Evolutionary conservation across 1,140 invertebrate species (phyloP), one percentile per base, ranked within the genome.

Genomic region (Coenobita brevimanus): DNA sequence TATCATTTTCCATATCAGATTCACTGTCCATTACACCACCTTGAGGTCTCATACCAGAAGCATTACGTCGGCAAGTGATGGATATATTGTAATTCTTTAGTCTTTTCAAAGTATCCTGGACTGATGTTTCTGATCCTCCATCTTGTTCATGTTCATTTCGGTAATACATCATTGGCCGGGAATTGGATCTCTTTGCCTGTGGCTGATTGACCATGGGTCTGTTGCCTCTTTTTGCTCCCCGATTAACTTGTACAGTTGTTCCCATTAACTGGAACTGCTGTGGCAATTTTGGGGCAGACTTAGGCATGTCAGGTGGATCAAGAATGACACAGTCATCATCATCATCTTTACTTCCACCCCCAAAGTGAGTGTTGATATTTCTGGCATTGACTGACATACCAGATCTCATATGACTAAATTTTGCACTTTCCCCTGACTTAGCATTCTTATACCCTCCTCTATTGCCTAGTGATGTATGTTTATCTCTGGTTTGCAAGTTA

Each of bases 261-360:
- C 89, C 89, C 89, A 90, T 90, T 43, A 90, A 84, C 75, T 90
- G 89, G 67, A 90, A 90, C 38, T 90, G 89, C 57, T 90, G 89
- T 54, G 89, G 89, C 4, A 89, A 76, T 21, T 82, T 80, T 0
- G 87, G 89, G 8, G 71, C 38, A 38, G 82, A 83, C 54, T 89
- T 90, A n/a, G 78, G 82, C 82, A 82, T 80, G 27, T 89, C 89
- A 38, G 89, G 89, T 33, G 89, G 89, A 75, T 90, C 89, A 50
- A 90, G 81, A 86, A 90, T 90, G 21, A 90, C 89, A 85, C 89
- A 90, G 78, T 90, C 89, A 57, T 90, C 89, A 85, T 90, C 89
- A 73, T 90, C 89, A 36, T 90, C 89, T 38, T 88, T 86, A n/a
- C 85, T 64, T 4, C 60, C 41, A 13, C 43, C 64, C 1, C 46